phyloP scores from a whole-genome alignment of 2,113 vertebrate genomes.

The Rousettus leschenaultii region DNA sequence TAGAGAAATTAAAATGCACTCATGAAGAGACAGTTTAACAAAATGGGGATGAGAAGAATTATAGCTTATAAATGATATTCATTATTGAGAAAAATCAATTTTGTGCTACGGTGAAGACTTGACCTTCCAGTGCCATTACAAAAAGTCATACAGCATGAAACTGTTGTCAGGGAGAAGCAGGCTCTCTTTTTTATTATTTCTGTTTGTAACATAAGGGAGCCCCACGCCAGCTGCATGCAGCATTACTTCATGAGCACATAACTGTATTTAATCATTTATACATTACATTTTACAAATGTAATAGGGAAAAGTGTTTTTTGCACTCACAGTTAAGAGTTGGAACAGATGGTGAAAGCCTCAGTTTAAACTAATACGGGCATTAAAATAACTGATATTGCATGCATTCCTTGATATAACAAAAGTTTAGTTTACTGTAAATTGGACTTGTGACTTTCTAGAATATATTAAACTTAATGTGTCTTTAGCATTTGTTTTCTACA shows the following conservation, averaged over 20 bases:
- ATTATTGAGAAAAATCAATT: slow-evolving; percentile 24
- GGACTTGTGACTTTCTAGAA: slow-evolving; percentile 45
- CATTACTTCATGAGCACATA: slow-evolving; percentile 35
- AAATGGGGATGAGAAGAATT: background rate
- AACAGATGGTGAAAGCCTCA: slow-evolving; percentile 67
- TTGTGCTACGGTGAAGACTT: background rate
- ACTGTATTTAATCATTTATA: slow-evolving; percentile 73
- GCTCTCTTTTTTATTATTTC: slow-evolving; percentile 35
- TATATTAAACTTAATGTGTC: slow-evolving; percentile 41
- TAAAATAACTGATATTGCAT: slow-evolving; percentile 68
- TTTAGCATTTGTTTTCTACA: background rate
- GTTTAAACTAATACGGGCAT: slow-evolving; percentile 71
- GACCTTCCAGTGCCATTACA: background rate
- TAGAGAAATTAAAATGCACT: slow-evolving; percentile 28
- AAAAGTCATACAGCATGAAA: background rate
- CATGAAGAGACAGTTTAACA: background rate
- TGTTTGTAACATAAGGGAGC: background rate
- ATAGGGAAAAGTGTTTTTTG: slow-evolving; percentile 36
- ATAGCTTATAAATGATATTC: slow-evolving; percentile 30
- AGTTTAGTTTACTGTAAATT: slow-evolving; percentile 70
- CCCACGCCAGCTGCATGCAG: background rate
- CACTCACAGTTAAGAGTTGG: slow-evolving; percentile 58
- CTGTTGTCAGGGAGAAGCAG: background rate
- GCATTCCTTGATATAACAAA: slow-evolving; percentile 57
- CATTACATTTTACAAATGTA: slow-evolving; percentile 63